Conservation (phyloP, 1,140 invertebrate genomes). For the Stenopsyche tienmushanensis region DNA sequence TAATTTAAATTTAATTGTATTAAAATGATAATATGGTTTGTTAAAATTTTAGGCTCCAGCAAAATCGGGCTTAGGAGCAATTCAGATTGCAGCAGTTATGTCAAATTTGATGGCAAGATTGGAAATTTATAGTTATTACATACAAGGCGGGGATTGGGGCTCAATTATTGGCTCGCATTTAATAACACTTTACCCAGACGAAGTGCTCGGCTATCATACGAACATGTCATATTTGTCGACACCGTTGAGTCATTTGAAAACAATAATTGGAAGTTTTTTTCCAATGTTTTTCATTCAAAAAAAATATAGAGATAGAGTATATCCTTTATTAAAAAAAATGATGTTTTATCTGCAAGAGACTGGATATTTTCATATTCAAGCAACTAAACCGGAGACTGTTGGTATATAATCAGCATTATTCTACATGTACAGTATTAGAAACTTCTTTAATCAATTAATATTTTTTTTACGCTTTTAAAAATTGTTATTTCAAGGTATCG, state of each 20-base stretch:
- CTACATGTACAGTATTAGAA: background rate
- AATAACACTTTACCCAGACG: constrained; percentile 65
- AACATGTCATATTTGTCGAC: constrained; percentile 26
- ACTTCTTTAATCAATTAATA: background rate
- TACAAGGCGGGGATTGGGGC: constrained; percentile 80
- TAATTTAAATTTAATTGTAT: constrained; percentile 40
- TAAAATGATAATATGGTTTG: constrained; percentile 40
- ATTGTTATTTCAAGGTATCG: constrained; percentile 53
- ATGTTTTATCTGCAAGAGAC: constrained; percentile 59
- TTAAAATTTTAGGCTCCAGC: constrained; percentile 56
- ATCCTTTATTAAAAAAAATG: constrained; percentile 55
- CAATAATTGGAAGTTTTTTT: constrained; percentile 42
- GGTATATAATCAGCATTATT: constrained; percentile 45
- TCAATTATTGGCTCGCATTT: constrained; percentile 56
- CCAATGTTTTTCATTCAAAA: constrained; percentile 56
- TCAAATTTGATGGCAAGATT: constrained; percentile 61
- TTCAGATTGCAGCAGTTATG: constrained; percentile 60
- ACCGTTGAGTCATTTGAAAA: constrained; percentile 43
- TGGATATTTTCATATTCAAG: constrained; percentile 78
- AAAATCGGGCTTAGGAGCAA: constrained; percentile 55
- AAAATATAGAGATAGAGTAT: constrained; percentile 56
- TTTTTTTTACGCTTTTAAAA: too few relatives aligned
- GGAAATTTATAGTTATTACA: constrained; percentile 65
- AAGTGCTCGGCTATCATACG: constrained; percentile 54
- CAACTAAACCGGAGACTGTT: constrained; percentile 83